A percentile compares a stretch with the other conserved stretches of the same genome.
These are phyloP conservation scores for Callaeas wilsoni DNA, from an alignment of 2,113 vertebrate species.

Conservation along the genomic window DNA sequence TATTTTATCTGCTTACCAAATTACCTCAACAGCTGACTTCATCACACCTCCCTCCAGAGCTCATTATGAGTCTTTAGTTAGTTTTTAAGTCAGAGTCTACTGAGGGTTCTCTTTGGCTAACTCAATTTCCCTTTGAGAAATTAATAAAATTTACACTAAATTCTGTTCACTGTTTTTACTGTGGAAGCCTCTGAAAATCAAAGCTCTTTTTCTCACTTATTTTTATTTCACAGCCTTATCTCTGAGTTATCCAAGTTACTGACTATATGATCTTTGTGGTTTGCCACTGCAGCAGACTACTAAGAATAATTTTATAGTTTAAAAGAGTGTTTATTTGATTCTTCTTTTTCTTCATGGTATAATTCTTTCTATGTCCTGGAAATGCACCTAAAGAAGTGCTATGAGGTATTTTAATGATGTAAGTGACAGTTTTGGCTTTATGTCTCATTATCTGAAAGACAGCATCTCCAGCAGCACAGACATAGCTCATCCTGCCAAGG, in stretches of 20 bases:
- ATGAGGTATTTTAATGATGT: background rate
- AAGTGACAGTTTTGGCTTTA: slow-evolving; percentile 3
- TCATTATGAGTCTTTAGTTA: background rate
- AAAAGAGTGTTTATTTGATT: background rate
- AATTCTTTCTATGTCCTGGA: background rate
- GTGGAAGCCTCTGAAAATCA: background rate
- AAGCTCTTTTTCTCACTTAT: background rate
- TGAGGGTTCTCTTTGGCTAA: background rate
- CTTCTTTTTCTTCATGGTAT: background rate
- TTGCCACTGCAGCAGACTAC: background rate
- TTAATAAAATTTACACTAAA: background rate
- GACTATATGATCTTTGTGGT: background rate
- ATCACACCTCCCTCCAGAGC: background rate
- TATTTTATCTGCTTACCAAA: background rate
- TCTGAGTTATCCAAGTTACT: background rate
- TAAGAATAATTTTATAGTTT: background rate
- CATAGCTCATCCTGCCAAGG: slow-evolving; percentile 26
- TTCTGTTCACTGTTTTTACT: background rate
- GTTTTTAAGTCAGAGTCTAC: background rate
- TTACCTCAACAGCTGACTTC: background rate
- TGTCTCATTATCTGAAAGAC: slow-evolving; percentile 13
- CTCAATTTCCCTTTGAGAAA: background rate
- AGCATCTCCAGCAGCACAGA: slow-evolving; percentile 2
- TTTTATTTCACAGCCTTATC: background rate
- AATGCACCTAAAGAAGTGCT: background rate